Percentiles rank a stretch among this genome's conserved stretches.
These are phyloP conservation scores for Perca schrenkii DNA, from an alignment of 2,113 vertebrate species.

Conservation along the genomic window DNA sequence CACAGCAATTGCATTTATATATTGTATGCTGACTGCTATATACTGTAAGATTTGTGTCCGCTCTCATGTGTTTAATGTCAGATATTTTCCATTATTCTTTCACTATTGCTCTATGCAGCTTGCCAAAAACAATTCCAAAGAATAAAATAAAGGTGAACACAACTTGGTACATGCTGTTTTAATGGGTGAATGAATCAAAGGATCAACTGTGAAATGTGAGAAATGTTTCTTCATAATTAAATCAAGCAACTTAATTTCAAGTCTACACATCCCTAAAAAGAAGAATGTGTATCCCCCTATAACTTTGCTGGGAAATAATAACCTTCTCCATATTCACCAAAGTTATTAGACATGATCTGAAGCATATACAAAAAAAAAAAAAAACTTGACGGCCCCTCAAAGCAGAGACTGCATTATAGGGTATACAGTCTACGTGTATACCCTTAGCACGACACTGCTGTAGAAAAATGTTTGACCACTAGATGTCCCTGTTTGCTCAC, in stretches of 20 bases:
- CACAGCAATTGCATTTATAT: constrained; percentile 71
- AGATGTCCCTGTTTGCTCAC: constrained; percentile 27
- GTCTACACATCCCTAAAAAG: not conserved
- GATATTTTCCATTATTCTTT: constrained; percentile 69
- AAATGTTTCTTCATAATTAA: not conserved
- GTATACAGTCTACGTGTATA: no score
- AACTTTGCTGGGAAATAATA: no score
- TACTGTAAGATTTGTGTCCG: constrained; percentile 49
- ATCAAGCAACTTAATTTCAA: not conserved
- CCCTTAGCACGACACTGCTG: not conserved
- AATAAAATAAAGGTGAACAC: constrained; percentile 66
- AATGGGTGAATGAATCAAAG: not conserved
- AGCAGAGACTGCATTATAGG: no score
- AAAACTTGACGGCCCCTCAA: no score
- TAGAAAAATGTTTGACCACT: constrained; percentile 11
- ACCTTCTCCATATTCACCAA: no score
- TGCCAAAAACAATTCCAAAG: constrained; percentile 65
- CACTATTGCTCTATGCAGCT: constrained; percentile 68
- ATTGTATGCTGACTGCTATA: constrained; percentile 52
- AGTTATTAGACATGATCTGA: no score
- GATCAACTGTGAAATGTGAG: not conserved
- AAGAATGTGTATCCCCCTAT: no score
- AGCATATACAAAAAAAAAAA: no score
- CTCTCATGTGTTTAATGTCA: constrained; percentile 60
- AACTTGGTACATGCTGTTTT: constrained; percentile 23